Conservation (phyloP, 2,888 invertebrate genomes). For the Zeuzera pyrina region DNA sequence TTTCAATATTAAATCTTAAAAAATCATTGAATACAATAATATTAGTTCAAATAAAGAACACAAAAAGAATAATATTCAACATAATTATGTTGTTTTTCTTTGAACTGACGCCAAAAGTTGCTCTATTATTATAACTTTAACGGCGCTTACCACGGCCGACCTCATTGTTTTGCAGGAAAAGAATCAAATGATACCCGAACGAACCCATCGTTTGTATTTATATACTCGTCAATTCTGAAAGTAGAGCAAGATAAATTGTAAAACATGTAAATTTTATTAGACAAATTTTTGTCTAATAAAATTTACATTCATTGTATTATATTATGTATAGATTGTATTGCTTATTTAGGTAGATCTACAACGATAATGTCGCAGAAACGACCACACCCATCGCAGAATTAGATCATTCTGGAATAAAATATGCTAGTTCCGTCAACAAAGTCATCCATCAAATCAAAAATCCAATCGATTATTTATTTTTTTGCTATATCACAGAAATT, state of each 20-base stretch:
- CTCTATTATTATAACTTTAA: too few relatives aligned
- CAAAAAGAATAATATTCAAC: too few relatives aligned
- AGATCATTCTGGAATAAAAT: constrained; percentile 20
- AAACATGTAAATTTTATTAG: constrained; percentile 62
- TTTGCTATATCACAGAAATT: too few relatives aligned
- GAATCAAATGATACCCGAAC: constrained; percentile 48
- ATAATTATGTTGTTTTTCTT: too few relatives aligned
- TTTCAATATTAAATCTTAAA: not conserved
- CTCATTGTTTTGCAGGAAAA: constrained; percentile 42
- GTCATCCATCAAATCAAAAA: constrained; percentile 1
- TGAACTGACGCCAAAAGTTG: not conserved
- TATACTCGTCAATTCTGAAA: constrained; percentile 51
- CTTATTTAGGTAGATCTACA: constrained; percentile 46
- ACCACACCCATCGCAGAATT: constrained; percentile 33
- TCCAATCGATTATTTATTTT: too few relatives aligned
- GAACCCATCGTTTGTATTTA: constrained; percentile 47
- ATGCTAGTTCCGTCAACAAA: constrained; percentile 9
- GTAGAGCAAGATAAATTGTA: constrained; percentile 51
- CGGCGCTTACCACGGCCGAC: constrained; percentile 52
- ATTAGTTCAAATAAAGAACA: too few relatives aligned
- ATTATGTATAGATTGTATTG: too few relatives aligned
- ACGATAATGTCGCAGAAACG: constrained; percentile 41
- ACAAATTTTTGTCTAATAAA: constrained; percentile 43
- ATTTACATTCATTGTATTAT: too few relatives aligned
- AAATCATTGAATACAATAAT: constrained; percentile 1